A percentile compares a stretch with the other conserved stretches of the same genome.
These are phyloP conservation scores for Oceanites oceanicus DNA, from an alignment of 2,113 vertebrate species.

Conservation along the genomic window DNA sequence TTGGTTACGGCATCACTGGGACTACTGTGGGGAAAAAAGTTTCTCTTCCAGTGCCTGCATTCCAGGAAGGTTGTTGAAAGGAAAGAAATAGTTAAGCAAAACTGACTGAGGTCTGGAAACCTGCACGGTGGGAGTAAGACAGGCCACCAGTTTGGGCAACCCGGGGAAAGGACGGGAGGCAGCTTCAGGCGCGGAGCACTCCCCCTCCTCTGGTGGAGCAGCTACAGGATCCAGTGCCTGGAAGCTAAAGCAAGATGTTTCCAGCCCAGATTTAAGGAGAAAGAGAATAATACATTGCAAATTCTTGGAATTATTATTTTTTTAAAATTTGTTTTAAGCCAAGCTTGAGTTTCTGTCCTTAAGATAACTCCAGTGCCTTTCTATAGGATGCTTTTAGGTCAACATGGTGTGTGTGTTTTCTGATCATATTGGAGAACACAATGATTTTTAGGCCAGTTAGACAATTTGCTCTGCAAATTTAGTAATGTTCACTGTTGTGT, in stretches of 20 bases:
- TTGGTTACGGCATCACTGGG: neutral
- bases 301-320: too few relatives aligned
- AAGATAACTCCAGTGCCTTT: neutral
- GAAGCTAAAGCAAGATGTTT: neutral
- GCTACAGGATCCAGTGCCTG: neutral
- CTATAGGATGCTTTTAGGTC: neutral
- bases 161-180: neutral
- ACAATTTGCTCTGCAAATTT: neutral
- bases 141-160: fast-evolving
- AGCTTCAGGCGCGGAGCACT: neutral
- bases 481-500: fast-evolving
- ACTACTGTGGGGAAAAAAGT: neutral
- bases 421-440: fast-evolving
- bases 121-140: neutral
- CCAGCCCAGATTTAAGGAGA: neutral
- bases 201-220: neutral
- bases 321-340: neutral
- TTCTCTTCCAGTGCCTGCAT: neutral
- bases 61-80: neutral
- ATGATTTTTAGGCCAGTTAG: neutral
- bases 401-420: fast-evolving
- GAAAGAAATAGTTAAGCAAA: neutral
- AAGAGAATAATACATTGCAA: neutral
- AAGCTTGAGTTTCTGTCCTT: neutral
- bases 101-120: neutral